Conservation (phyloP, 2,888 invertebrate genomes). For the Mesorhabditis sp. region DNA sequence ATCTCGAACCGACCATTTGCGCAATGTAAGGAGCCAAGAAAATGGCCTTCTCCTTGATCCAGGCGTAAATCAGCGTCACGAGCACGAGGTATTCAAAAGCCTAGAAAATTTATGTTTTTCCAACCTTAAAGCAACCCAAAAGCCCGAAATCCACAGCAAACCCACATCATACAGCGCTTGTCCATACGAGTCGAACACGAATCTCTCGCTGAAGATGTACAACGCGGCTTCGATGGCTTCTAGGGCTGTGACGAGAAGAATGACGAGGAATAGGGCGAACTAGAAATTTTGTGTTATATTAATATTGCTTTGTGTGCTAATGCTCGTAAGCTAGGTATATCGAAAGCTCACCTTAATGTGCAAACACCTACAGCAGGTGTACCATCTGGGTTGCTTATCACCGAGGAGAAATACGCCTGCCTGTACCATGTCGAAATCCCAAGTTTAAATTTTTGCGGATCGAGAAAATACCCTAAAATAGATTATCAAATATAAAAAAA, state of each 20-base stretch:
- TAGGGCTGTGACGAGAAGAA: not conserved
- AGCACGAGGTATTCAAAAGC: not conserved
- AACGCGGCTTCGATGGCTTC: not conserved
- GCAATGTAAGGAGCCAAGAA: not conserved
- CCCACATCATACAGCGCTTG: not conserved
- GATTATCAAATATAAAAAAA: too few species aligned
- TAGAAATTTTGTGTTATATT: not conserved
- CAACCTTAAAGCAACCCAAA: too few species aligned
- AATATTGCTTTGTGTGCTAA: too few species aligned
- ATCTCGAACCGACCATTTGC: conserved; percentile 3
- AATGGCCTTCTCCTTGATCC: not conserved
- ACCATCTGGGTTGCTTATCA: too few species aligned
- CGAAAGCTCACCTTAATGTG: too few species aligned
- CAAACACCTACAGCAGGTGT: too few species aligned
- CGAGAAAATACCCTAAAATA: too few species aligned
- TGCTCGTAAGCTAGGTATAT: too few species aligned
- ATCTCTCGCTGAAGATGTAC: not conserved
- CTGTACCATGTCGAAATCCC: too few species aligned
- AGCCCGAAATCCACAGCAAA: not conserved
- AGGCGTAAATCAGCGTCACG: not conserved
- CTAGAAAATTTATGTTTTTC: not conserved
- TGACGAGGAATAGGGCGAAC: not conserved
- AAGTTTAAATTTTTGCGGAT: too few species aligned
- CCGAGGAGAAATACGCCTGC: too few species aligned
- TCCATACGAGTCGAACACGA: not conserved